Evolutionary conservation across 2,797 vertebrate genomes (phyloP), one percentile per base, ranked within the genome.

Genomic region (Sebastes cheni): DNA sequence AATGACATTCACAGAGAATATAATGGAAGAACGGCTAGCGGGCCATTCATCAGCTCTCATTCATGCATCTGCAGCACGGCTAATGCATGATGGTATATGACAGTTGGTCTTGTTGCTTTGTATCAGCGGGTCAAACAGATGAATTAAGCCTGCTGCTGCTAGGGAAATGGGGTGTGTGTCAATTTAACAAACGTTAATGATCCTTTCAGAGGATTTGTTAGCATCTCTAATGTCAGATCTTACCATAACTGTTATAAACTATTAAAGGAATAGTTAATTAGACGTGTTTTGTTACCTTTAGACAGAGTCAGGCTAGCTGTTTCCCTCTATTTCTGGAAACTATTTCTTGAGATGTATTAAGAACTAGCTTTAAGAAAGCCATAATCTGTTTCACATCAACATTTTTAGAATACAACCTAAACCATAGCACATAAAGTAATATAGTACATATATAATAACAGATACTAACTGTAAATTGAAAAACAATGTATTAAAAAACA

Each of bases 1-100:
- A 77, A 80, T 75, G 78, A 8, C 75, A 68, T 88, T 88, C 80
- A 79, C 30, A 50, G 67, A 64, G 77, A 52, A 75, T 50, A 77
- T 73, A 83, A 90, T 58, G 46, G 59, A 58, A 76, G 76, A 82
- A 16, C 1, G 58, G 69, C 61, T 4, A 50, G 14, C 23, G 4
- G 50, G 8, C 79, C 54, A 11, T 75, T 81, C 67, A 32, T 69
- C 71, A 10, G 69, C 66, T 59, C 12, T 14, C 25, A 20, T 72
- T 77, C 75, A 75, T 70, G 77, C 65, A 12, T 73, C 27, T 58
- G 59, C 61, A 34, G 72, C 16, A 3, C 7, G 6, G 67, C 30
- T 55, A 42, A 56, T 75, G 71, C 56, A 77, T 70, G 62, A 74
- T 58, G 76, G 78, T 82, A 83, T 18, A 13, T 22, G 59, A 72